Evolutionary conservation across 1,140 invertebrate genomes (phyloP), one percentile per base, ranked within the genome.

Genomic region (Drosophila bocki): DNA sequence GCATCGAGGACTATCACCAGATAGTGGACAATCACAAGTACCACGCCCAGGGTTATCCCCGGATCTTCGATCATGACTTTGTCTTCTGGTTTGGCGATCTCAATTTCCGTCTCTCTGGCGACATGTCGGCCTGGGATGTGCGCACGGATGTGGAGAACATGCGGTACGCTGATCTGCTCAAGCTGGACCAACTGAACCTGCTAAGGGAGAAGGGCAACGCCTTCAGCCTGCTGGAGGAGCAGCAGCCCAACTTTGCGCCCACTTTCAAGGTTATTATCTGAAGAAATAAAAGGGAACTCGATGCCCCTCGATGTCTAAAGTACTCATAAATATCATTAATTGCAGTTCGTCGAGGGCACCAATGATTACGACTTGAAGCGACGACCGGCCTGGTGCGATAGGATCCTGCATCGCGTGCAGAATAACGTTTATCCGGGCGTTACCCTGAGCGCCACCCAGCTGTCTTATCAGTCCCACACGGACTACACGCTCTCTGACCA

Each of bases 351-450:
- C 77, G 95, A 96, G 57, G 95, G 95, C 9, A 95, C 95, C 6
- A 94, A 95, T 71, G 94, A 95, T 47, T 98, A 97, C 93, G 96
- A 98, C 94, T 82, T 95, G 48, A 97, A 96, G 29, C 94, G 99
- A 90, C 96, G 97, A 15, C 99, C 99, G 15, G 98, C 99, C 11
- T 99, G 99, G 99, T 99, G 98, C 94, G 99, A 99, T 94, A 94
- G 99, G 79, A 96, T 99, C 75, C 94, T 99, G 59, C 99, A 97
- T 96, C 96, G 96, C 94, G 97, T 97, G 26, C 94, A 95, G 65
- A 61, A 50, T 3, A 72, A 82, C 69, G 77, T 82, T 78, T 92
- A 92, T 65, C 82, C 86, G 37, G 68, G 74, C 56, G 80, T 92
- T 56, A 93, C 93, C 42, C 91, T 95, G 5, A 92, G 91, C 64